Percentiles rank a stretch among this genome's conserved stretches.
phyloP scores from a whole-genome alignment of 2,888 invertebrate genomes.

The Chromoteleia sp. region DNA sequence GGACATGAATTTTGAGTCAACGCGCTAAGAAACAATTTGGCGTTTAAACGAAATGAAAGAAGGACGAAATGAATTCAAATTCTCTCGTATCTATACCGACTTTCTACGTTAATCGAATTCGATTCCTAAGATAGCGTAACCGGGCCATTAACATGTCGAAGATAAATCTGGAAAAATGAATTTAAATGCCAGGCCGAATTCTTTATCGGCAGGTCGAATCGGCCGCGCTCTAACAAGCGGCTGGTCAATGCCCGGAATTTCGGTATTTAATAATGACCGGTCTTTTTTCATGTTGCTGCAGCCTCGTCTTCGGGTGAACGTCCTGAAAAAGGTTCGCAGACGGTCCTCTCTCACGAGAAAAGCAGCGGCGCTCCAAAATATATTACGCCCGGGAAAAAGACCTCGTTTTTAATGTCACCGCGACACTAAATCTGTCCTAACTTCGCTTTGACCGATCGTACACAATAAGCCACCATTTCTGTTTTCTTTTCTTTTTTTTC shows the following conservation, averaged over 20 bases:
- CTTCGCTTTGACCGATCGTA: background rate
- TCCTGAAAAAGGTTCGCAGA: conserved; percentile 57
- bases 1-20: no score
- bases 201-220: conserved; percentile 46
- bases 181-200: conserved; percentile 38
- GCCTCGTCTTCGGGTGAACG: conserved; percentile 68
- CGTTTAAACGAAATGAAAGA: no score
- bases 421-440: background rate
- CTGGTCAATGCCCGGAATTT: conserved; percentile 69
- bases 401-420: conserved; percentile 6
- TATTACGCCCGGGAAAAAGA: conserved; percentile 36
- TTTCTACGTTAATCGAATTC: conserved; percentile 34
- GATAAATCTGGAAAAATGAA: conserved; percentile 52
- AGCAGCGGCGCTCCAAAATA: conserved; percentile 41
- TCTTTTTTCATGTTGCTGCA: conserved; percentile 66
- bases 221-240: conserved; percentile 41
- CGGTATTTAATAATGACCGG: conserved; percentile 66
- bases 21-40: background rate
- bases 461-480: background rate
- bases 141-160: background rate
- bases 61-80: no score
- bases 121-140: conserved; percentile 14
- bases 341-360: conserved; percentile 34
- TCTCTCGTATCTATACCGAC: background rate
- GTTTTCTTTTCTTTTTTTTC: background rate